Evolutionary conservation across 2,888 invertebrate genomes (phyloP).

Genomic region (Syrphus vitripennis): DNA sequence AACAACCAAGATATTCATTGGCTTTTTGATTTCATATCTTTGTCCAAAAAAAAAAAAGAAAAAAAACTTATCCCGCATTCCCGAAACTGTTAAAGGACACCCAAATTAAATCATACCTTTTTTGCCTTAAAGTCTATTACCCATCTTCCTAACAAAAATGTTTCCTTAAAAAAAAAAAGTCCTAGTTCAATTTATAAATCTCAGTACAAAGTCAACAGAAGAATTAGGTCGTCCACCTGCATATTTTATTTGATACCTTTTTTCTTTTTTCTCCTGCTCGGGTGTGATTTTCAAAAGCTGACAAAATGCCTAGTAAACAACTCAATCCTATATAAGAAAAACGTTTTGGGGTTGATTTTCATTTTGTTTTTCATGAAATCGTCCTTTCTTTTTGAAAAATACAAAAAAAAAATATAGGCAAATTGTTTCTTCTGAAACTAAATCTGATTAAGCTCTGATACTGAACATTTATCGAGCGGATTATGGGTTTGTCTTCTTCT

Average conservation of each 20-base stretch:
- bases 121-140: neutral
- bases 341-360: neutral
- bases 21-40: neutral
- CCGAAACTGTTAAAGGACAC: neutral
- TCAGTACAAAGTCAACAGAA: neutral
- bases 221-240: conserved; percentile 22
- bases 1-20: neutral
- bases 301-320: conserved; percentile 11
- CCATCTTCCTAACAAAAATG: neutral
- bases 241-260: conserved; percentile 22
- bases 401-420: conserved; percentile 1
- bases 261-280: neutral
- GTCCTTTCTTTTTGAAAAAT: neutral
- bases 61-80: neutral
- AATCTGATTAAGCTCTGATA: conserved; percentile 35
- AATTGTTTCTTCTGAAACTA: conserved; percentile 28
- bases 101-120: conserved; percentile 12
- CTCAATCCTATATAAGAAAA: conserved; percentile 11
- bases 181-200: neutral
- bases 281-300: conserved; percentile 18
- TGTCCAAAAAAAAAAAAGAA: neutral
- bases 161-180: neutral
- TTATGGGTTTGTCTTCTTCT: neutral
- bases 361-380: neutral
- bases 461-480: conserved; percentile 27